Percentiles rank a stretch among this genome's conserved stretches.
Conservation (phyloP, 2,797 vertebrate genomes). For the Anguilla marmorata region DNA sequence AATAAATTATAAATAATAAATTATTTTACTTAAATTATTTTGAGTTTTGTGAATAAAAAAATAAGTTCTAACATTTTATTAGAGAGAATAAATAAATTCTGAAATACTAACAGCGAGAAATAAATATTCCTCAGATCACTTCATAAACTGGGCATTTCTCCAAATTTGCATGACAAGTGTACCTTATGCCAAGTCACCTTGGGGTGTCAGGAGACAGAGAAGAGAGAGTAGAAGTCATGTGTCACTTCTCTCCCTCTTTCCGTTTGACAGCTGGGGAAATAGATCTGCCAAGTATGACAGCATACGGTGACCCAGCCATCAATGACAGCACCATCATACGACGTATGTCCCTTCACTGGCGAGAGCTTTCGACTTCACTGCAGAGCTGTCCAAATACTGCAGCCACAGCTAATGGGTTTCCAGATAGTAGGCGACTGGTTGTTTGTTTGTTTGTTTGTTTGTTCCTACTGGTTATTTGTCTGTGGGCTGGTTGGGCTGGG, state of each 20-base stretch:
- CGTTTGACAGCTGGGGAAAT: constrained; percentile 87
- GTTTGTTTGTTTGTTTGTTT: not conserved
- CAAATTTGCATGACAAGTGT: constrained; percentile 40
- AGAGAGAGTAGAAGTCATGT: constrained; percentile 52
- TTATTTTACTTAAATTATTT: not conserved
- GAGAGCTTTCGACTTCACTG: not conserved
- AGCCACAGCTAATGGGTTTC: constrained; percentile 31
- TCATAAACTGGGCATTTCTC: constrained; percentile 25
- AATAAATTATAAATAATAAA: no score
- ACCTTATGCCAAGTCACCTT: constrained; percentile 44
- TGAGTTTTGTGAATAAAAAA: not conserved
- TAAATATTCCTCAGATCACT: not conserved
- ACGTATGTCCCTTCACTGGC: not conserved
- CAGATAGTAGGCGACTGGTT: not conserved
- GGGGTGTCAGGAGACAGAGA: constrained; percentile 38
- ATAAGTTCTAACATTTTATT: not conserved
- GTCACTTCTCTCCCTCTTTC: constrained; percentile 71
- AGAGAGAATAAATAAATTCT: not conserved
- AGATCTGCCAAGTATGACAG: constrained; percentile 84
- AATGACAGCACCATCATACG: constrained; percentile 18
- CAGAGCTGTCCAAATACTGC: constrained; percentile 37
- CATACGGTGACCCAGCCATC: constrained; percentile 67
- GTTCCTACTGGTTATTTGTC: not conserved
- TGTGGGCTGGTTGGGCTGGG: not conserved
- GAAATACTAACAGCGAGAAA: not conserved